These are phyloP conservation scores for Calliphora vicina DNA, from an alignment of 1,140 invertebrate species.

Conservation along the genomic window DNA sequence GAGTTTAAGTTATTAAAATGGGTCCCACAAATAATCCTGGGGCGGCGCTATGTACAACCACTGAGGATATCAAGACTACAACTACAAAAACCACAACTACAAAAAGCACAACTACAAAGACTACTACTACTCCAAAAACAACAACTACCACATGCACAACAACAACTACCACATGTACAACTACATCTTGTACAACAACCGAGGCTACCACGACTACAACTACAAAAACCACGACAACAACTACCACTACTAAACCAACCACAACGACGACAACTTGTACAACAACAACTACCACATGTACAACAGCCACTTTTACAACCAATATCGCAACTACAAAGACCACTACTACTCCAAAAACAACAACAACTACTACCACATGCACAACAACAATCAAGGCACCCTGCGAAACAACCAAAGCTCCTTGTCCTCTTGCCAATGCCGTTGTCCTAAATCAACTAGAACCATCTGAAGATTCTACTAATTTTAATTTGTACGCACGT, in stretches of 20 bases:
- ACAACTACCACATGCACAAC: not conserved
- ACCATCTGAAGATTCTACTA: not conserved
- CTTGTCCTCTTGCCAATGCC: not conserved
- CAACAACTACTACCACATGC: not conserved
- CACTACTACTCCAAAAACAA: not conserved
- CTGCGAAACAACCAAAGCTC: not conserved
- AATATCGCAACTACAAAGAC: not conserved
- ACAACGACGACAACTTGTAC: not conserved
- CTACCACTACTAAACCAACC: slow-evolving; percentile 31
- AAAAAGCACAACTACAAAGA: not conserved
- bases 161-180: not conserved
- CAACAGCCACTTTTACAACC: not conserved
- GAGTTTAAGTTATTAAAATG: too few relatives aligned
- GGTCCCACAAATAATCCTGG: too few relatives aligned
- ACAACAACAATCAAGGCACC: not conserved
- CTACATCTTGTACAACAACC: not conserved
- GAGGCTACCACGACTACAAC: not conserved
- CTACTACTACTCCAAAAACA: not conserved
- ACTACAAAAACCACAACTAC: not conserved
- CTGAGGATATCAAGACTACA: not conserved
- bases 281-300: not conserved
- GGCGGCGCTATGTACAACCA: too few relatives aligned
- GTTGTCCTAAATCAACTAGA: not conserved
- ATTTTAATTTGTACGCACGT: not conserved
- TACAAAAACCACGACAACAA: not conserved